Evolutionary conservation across 2,888 invertebrate genomes (phyloP).

Genomic region (Steinernema scapterisci): DNA sequence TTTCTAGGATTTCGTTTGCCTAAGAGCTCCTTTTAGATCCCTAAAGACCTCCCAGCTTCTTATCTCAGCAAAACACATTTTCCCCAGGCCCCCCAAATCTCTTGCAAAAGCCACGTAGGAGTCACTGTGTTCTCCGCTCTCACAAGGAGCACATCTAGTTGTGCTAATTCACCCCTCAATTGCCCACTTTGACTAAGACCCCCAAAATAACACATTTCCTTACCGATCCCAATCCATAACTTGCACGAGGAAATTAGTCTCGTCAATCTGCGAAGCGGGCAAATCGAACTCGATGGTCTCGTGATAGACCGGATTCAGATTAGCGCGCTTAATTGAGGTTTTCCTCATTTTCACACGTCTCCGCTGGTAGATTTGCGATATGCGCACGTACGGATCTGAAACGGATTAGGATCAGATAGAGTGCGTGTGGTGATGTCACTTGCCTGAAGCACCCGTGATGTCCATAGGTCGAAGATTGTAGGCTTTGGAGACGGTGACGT

Average conservation of each 20-base stretch:
- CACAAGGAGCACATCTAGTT: too few species aligned
- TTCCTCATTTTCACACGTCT: conserved; percentile 90
- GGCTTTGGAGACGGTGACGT: conserved; percentile 87
- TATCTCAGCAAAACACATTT: too few species aligned
- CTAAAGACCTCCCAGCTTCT: too few species aligned
- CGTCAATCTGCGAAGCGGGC: conserved; percentile 80
- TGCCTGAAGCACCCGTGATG: conserved; percentile 88
- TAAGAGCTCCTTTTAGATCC: too few species aligned
- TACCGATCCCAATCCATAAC: conserved; percentile 88
- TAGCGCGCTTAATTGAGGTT: conserved; percentile 85
- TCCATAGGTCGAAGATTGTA: conserved; percentile 89
- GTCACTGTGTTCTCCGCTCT: too few species aligned
- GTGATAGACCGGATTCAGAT: conserved; percentile 86
- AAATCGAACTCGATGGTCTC: conserved; percentile 91
- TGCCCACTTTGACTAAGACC: not conserved
- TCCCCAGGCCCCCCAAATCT: too few species aligned
- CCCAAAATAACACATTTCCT: conserved; percentile 40
- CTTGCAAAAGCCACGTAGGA: too few species aligned
- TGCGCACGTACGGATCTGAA: conserved; percentile 89
- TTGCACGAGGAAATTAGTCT: conserved; percentile 81
- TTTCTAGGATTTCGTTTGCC: too few species aligned
- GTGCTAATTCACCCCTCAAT: too few species aligned
- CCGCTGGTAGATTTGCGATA: conserved; percentile 83
- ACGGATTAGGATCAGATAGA: conserved; percentile 33
- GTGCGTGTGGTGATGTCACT: conserved; percentile 38